A percentile compares a stretch with the other conserved stretches of the same genome.
Conservation (phyloP, 2,797 vertebrate species). For the Manis pentadactyla region DNA sequence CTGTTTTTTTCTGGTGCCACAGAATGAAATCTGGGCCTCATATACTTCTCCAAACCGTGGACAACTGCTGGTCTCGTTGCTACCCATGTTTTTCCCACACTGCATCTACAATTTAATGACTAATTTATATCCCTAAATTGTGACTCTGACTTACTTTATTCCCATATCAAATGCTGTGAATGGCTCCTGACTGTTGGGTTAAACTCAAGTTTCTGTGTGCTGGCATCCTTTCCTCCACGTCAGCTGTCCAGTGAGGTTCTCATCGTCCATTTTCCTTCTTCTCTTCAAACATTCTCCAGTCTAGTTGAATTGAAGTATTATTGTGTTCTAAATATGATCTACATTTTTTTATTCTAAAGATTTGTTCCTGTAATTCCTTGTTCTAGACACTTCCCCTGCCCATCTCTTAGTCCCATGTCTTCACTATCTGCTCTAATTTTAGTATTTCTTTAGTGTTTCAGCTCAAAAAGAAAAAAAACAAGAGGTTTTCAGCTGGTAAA, state of each 20-base stretch:
- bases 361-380: neutral
- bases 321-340: neutral
- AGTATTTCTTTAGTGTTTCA: neutral
- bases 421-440: neutral
- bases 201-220: neutral
- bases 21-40: neutral
- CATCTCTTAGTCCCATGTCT: neutral
- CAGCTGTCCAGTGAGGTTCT: neutral
- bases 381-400: neutral
- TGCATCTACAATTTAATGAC: neutral
- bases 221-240: neutral
- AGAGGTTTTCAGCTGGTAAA: neutral
- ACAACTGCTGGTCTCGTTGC: neutral
- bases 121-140: neutral
- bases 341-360: neutral
- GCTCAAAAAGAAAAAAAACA: neutral
- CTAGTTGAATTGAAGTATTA: neutral
- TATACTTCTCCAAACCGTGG: neutral
- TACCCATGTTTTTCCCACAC: neutral
- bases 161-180: neutral
- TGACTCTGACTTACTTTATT: neutral
- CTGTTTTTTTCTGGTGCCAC: neutral
- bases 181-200: neutral
- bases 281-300: neutral
- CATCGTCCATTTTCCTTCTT: no score